Base-by-base conservation (phyloP, 2,113 vertebrate species). In the Brachypteracias leptosomus region DNA sequence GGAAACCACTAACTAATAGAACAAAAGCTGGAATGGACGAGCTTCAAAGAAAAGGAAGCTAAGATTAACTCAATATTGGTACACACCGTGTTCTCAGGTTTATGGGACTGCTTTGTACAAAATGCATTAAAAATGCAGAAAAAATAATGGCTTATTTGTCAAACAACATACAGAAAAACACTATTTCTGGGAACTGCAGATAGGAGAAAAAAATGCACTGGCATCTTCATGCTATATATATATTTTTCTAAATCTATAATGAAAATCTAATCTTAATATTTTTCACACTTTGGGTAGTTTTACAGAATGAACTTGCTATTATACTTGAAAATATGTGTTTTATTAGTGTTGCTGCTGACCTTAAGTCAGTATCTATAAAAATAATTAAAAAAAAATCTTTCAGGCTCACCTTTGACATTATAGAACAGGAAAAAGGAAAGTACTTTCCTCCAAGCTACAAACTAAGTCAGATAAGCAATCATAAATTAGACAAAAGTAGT, bases 1-100 rank as follows among this genome's bases (percentile, higher is more conserved):
- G 52, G 44, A 96, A 67, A 81, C 67, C 55, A 58, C 63, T 86
- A 92, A 47, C 83, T 90, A 83, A 44, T n/a, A 84, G 81, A 93
- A 93, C 51, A 71, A 85, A 88, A 91, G 44, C 35, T 93, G 52
- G 31, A 93, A 96, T 72, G 73, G 42, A 81, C 6, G 10, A 71
- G 14, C 36, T 81, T 81, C 65, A 84, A 89, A 76, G 26, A 62
- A 94, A 92, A 86, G 22, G 46, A 86, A 79, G 59, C 28, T 8
- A 95, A 17, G 36, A 77, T 55, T 67, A 88, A 57, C 26, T 80
- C 36, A 78, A 10, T 81, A 78, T 4, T 85, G 47, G 5, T 71
- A 71, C 33, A 55, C 16, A 78, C 12, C 35, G 77, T 36, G 36
- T 73, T 83, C 18, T 35, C 3, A 57, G 8, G 15, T 59, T 63